phyloP scores from a whole-genome alignment of 2,113 vertebrate species.

The Rana temporaria region DNA sequence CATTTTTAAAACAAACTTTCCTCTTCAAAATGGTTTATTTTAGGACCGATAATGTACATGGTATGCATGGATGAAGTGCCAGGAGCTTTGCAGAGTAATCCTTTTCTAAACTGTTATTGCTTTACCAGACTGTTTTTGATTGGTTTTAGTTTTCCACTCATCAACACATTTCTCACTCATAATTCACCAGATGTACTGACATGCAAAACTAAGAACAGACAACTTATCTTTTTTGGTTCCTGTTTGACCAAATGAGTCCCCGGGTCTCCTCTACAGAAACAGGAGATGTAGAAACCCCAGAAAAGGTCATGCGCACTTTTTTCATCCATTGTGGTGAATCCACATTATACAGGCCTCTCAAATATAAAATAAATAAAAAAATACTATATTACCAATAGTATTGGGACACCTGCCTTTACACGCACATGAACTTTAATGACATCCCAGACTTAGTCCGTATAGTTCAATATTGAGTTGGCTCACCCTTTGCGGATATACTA shows the following conservation, averaged over 20 bases:
- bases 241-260: neutral
- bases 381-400: too few species aligned
- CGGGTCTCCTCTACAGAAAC: too few species aligned
- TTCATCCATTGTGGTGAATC: too few species aligned
- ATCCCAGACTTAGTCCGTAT: too few species aligned
- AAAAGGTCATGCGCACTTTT: too few species aligned
- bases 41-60: neutral
- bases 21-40: neutral
- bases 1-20: slow-evolving; percentile 41
- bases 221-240: neutral
- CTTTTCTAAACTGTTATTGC: slow-evolving; percentile 35
- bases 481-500: too few species aligned
- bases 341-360: too few species aligned
- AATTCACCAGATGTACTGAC: neutral
- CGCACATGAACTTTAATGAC: too few species aligned
- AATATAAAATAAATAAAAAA: too few species aligned
- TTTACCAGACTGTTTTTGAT: neutral
- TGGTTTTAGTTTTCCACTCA: neutral
- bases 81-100: neutral
- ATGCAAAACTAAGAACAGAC: neutral
- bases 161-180: neutral
- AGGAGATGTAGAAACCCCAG: too few species aligned
- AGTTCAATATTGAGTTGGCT: too few species aligned
- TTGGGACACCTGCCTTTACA: too few species aligned
- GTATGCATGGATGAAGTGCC: neutral